phyloP scores from a whole-genome alignment of 2,113 vertebrate genomes.

The Rana temporaria region DNA sequence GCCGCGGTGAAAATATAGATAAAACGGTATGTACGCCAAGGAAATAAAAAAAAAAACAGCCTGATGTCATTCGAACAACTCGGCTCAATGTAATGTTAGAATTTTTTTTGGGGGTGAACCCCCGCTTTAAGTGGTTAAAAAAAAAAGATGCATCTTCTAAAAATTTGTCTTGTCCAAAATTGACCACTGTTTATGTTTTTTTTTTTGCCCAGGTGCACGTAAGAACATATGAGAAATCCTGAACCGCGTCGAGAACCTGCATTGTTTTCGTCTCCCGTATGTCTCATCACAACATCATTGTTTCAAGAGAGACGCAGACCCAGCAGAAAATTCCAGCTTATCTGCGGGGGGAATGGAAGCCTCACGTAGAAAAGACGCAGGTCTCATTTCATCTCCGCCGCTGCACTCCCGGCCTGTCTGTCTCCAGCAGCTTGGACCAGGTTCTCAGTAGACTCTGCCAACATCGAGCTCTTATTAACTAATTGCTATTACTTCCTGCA shows the following conservation, averaged over 20 bases:
- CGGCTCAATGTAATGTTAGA: too few species aligned
- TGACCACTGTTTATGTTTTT: too few species aligned
- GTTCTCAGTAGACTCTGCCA: constrained; percentile 21
- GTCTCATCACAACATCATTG: not conserved
- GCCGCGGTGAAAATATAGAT: too few species aligned
- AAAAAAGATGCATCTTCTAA: too few species aligned
- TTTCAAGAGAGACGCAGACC: not conserved
- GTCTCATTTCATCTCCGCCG: not conserved
- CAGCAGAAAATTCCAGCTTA: not conserved
- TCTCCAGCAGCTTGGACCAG: constrained; percentile 35
- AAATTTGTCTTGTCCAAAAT: too few species aligned
- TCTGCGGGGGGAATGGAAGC: not conserved
- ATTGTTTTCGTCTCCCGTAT: not conserved
- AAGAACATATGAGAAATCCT: too few species aligned
- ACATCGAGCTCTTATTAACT: constrained; percentile 14
- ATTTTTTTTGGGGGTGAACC: too few species aligned
- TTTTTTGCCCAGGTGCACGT: too few species aligned
- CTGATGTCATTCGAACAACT: too few species aligned
- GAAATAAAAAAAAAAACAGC: too few species aligned
- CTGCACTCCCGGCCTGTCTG: constrained; percentile 42
- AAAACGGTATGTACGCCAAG: too few species aligned
- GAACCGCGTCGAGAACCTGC: not conserved
- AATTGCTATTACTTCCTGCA: constrained; percentile 54
- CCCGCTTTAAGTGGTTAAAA: too few species aligned
- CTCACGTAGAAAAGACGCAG: constrained; percentile 18